Conservation (phyloP, 2,797 vertebrate genomes). For the Salarias fasciatus region DNA sequence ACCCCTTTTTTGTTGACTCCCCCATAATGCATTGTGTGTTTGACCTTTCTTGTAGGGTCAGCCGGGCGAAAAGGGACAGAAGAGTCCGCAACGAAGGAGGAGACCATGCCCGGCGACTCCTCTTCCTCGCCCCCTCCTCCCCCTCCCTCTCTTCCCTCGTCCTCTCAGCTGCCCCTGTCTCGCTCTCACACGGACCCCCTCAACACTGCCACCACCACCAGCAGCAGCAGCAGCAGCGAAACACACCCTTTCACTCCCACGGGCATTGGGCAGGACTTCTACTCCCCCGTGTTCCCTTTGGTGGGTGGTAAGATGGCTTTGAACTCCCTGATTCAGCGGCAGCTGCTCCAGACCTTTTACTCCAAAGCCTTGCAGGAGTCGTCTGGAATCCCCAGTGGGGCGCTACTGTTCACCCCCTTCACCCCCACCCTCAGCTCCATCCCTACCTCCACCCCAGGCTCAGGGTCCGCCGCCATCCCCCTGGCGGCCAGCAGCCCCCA, state of each 20-base stretch:
- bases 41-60: conserved; percentile 99
- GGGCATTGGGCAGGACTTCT: conserved; percentile 97
- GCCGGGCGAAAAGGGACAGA: conserved; percentile 99
- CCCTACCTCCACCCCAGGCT: conserved; percentile 89
- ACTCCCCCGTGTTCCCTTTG: conserved; percentile 93
- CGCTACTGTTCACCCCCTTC: conserved; percentile 94
- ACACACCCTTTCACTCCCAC: conserved; percentile 95
- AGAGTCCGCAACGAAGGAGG: conserved; percentile 86
- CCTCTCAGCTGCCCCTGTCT: conserved; percentile 89
- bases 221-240: conserved; percentile 86
- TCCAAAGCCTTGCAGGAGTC: conserved; percentile 97
- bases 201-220: conserved; percentile 91
- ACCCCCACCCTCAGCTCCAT: conserved; percentile 94
- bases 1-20: conserved; percentile 94
- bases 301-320: conserved; percentile 97
- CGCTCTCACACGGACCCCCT: conserved; percentile 84
- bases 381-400: conserved; percentile 84
- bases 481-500: conserved; percentile 88
- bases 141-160: conserved; percentile 76
- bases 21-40: conserved; percentile 99
- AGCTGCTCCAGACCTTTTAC: conserved; percentile 99
- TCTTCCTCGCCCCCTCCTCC: conserved; percentile 79
- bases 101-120: conserved; percentile 86
- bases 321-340: conserved; percentile 96
- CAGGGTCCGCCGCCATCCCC: conserved; percentile 83